Conservation (phyloP, 1,140 invertebrate genomes). For the Spodoptera frugiperda region DNA sequence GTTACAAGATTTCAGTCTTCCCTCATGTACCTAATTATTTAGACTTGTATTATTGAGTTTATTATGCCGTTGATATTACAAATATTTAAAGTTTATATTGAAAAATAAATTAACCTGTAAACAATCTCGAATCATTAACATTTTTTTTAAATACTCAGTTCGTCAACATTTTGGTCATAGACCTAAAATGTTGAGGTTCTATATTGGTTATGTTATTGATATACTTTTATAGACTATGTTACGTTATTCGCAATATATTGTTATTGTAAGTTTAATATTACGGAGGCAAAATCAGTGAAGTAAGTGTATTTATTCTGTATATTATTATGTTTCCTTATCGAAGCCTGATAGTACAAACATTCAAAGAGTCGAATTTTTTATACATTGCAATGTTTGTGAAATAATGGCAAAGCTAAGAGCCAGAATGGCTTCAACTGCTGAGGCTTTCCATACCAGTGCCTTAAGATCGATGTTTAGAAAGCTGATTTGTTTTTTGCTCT, state of each 20-base stretch:
- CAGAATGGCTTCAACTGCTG: conserved; percentile 19
- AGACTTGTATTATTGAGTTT: conserved; percentile 18
- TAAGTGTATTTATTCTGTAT: conserved; percentile 5
- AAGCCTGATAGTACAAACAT: conserved; percentile 56
- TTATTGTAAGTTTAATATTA: conserved; percentile 42
- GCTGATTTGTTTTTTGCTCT: conserved; percentile 42
- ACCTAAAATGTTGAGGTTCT: conserved; percentile 26
- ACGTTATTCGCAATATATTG: conserved; percentile 15
- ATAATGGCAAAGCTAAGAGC: conserved; percentile 5
- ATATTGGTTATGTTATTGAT: conserved; percentile 14
- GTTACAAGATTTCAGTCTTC: conserved; percentile 55
- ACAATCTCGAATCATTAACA: conserved; percentile 21
- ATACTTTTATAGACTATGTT: conserved; percentile 28
- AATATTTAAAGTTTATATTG: conserved; percentile 15
- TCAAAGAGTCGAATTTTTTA: conserved; percentile 25
- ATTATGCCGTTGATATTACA: conserved; percentile 34
- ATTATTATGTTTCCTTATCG: conserved; percentile 7
- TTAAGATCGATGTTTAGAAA: conserved; percentile 60
- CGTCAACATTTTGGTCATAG: conserved; percentile 3
- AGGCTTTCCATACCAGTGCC: conserved; percentile 61
- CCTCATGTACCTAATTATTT: conserved; percentile 44
- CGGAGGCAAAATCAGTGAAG: conserved; percentile 35
- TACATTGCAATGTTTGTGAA: conserved; percentile 25
- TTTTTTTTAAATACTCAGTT: conserved; percentile 32
- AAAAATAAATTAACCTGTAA: conserved; percentile 14